Conservation (phyloP, 2,888 invertebrate genomes). For the Hybos culiciformis region DNA sequence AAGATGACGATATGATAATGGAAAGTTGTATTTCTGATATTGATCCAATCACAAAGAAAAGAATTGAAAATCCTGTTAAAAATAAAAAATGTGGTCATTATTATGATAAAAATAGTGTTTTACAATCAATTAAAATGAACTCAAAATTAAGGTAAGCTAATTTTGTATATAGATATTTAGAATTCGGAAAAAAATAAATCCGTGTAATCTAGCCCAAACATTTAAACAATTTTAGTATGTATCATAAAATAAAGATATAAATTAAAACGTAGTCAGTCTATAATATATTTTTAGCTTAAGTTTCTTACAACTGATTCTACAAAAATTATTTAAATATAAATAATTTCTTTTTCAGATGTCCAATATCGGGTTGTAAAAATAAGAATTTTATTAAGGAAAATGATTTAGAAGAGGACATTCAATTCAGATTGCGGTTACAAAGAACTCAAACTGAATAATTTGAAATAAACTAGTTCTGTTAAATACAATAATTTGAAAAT, state of each 20-base stretch:
- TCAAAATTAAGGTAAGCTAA: constrained; percentile 29
- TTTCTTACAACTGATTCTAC: background rate
- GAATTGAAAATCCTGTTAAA: constrained; percentile 38
- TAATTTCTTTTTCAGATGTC: constrained; percentile 15
- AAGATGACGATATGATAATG: constrained; percentile 21
- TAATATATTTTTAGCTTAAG: background rate
- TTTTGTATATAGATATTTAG: constrained; percentile 31
- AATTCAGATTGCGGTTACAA: constrained; percentile 27
- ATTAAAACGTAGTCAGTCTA: background rate
- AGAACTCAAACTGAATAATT: constrained; percentile 6
- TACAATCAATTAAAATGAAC: constrained; percentile 34
- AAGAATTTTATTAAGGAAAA: constrained; percentile 26
- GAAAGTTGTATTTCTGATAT: constrained; percentile 27
- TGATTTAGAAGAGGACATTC: constrained; percentile 35
- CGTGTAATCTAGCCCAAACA: background rate
- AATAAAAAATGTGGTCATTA: constrained; percentile 39
- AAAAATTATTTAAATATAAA: too few species aligned
- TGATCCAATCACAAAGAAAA: constrained; percentile 40
- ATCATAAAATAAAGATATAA: background rate
- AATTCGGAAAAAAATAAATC: constrained; percentile 15
- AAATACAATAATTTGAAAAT: too few species aligned
- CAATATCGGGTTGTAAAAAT: constrained; percentile 40
- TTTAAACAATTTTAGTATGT: constrained; percentile 1
- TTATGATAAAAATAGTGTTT: constrained; percentile 38
- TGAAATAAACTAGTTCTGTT: too few species aligned